Percentiles rank a stretch among this genome's conserved stretches.
Evolutionary conservation across 1,140 invertebrate genomes (phyloP).

Genomic region (Nylanderia fulva): DNA sequence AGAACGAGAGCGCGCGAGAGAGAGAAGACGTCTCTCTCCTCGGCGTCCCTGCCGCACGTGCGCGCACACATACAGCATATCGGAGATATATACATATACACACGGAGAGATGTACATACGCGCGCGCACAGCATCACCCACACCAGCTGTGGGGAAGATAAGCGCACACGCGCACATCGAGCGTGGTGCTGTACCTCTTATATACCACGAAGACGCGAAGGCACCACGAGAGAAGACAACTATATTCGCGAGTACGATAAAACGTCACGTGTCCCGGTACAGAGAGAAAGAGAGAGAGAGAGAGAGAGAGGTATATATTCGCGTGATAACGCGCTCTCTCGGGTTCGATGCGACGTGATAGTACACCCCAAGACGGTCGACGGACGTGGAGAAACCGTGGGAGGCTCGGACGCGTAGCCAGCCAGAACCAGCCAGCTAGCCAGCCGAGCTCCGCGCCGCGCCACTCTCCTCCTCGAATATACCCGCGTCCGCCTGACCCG

Average conservation of each 20-base stretch:
- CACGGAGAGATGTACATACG: neutral
- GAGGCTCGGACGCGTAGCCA: constrained; percentile 56
- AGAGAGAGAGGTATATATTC: too few relatives aligned
- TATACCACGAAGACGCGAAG: neutral
- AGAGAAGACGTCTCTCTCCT: constrained; percentile 44
- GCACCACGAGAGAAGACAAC: neutral
- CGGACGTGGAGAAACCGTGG: constrained; percentile 44
- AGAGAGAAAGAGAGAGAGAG: too few relatives aligned
- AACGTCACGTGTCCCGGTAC: neutral
- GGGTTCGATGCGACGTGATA: constrained; percentile 39
- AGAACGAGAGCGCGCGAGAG: constrained; percentile 49
- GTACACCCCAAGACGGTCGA: constrained; percentile 28
- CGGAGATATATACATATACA: neutral
- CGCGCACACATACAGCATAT: neutral
- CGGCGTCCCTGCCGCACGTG: constrained; percentile 57
- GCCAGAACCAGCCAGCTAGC: constrained; percentile 55
- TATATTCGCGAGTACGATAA: constrained; percentile 1
- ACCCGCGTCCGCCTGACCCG: constrained; percentile 43
- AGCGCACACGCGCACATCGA: constrained; percentile 37
- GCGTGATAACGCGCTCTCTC: neutral
- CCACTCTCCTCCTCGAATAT: neutral
- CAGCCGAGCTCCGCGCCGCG: constrained; percentile 46
- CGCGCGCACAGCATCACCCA: constrained; percentile 39
- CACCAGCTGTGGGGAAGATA: constrained; percentile 10
- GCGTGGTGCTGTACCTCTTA: constrained; percentile 6